Conservation (phyloP, 2,888 invertebrate species). For the Lithosia quadra region DNA sequence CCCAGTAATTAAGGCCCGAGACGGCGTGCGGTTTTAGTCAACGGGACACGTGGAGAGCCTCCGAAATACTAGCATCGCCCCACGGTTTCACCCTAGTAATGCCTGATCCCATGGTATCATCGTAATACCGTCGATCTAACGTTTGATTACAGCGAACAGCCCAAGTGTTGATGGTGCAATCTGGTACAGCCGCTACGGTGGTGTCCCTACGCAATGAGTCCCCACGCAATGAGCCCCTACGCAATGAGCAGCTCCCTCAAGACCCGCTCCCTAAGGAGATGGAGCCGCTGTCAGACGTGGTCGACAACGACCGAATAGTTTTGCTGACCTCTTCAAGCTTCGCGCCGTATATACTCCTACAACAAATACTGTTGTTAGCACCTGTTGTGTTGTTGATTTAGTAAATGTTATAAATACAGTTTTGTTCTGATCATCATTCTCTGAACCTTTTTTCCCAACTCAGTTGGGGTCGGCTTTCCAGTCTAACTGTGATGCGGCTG, state of each 20-base stretch:
- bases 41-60: too few relatives aligned
- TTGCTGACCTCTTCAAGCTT: neutral
- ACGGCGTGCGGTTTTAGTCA: too few relatives aligned
- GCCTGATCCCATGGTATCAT: too few relatives aligned
- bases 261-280: too few relatives aligned
- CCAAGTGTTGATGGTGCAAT: slow-evolving; percentile 7
- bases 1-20: too few relatives aligned
- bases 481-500: too few relatives aligned
- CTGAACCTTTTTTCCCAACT: too few relatives aligned
- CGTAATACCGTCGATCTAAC: neutral
- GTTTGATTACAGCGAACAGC: slow-evolving; percentile 12
- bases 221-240: too few relatives aligned
- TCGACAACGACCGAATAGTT: slow-evolving; percentile 6
- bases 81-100: too few relatives aligned
- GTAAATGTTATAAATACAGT: neutral
- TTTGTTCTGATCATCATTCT: neutral
- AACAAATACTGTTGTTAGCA: neutral
- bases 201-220: neutral
- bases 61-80: too few relatives aligned
- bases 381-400: neutral
- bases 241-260: too few relatives aligned
- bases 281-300: neutral
- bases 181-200: neutral
- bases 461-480: too few relatives aligned
- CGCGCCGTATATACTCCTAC: neutral